Base-by-base conservation (phyloP, 2,888 invertebrate species). In the Drosophila austrosaltans region DNA sequence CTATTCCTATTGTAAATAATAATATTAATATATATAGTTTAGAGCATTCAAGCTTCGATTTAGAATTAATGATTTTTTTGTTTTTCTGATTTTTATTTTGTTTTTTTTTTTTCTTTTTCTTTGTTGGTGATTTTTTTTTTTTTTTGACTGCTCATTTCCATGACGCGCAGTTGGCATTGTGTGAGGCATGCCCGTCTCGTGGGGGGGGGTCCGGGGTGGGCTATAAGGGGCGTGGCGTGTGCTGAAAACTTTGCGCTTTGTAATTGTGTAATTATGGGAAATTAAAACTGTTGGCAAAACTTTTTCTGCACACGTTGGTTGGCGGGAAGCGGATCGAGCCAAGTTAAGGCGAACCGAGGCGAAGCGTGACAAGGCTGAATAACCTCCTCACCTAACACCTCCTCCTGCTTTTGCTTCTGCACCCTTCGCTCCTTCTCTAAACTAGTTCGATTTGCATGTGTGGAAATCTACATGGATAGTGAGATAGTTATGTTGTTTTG, bases 191-290 rank as follows among this genome's bases (percentile, higher is more conserved):
- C 71, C 82, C 76, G 53, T 39, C 60, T 70, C 63, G 61, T 61
- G 16, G 39, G 53, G 61, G 57, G 36, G 61, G 44, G 16, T 16
- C 16, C 16, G 16, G 6, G 5, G 30, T 30, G 30, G 30, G 72
- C 66, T 71, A 77, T 75, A 80, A 66, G 57, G 63, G 89, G 84
- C 78, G 87, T 80, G 87, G 80, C 85, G 77, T 82, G 86, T 81
- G 87, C 83, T 84, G 83, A 85, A 86, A 86, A 86, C 88, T 86
- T 86, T 86, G 85, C 89, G 87, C 87, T 89, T 89, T 89, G 89
- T 86, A 86, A 86, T 86, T 86, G 89, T 86, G 86, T 86, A 86
- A 89, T 86, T 86, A 86, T 86, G 89, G 89, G 86, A 86, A 86
- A 86, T 89, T 86, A 86, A 89, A 86, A 86, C 87, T 89, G 89